Percentiles rank a stretch among this genome's conserved stretches.
phyloP scores from a whole-genome alignment of 2,888 invertebrate genomes.

The Leucania comma region DNA sequence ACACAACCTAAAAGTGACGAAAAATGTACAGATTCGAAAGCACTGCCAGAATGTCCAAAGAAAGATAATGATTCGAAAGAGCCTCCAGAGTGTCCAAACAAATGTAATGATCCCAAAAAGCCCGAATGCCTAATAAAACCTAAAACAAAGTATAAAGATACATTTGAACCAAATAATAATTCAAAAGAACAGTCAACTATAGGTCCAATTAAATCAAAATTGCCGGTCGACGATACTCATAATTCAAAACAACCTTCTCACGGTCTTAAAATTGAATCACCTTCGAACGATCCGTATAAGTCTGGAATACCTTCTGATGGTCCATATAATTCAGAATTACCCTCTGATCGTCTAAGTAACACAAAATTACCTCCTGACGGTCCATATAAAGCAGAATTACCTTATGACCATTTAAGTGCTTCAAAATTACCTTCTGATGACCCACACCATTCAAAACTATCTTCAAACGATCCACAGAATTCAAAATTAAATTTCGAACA shows the following conservation, averaged over 20 bases:
- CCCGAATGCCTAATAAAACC: background rate
- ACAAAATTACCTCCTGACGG: background rate
- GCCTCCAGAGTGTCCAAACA: background rate
- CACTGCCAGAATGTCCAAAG: background rate
- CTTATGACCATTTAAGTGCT: background rate
- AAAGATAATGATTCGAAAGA: background rate
- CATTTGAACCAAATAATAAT: background rate
- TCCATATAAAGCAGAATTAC: background rate
- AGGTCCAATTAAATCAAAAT: background rate
- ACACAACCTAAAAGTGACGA: background rate
- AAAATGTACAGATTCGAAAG: background rate
- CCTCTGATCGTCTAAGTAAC: background rate
- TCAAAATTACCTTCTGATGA: background rate
- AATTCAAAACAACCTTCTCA: background rate
- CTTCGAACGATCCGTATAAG: too few relatives aligned
- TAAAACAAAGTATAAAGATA: constrained; percentile 11
- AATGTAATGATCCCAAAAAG: background rate
- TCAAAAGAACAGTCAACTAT: background rate
- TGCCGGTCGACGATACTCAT: background rate
- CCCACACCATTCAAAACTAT: background rate
- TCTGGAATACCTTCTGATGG: background rate
- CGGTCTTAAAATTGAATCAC: too few relatives aligned
- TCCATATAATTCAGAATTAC: background rate
- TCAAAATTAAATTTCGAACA: background rate
- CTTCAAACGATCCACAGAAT: background rate